Base-by-base conservation (phyloP, 2,888 invertebrate genomes). In the Sminthurides aquaticus region DNA sequence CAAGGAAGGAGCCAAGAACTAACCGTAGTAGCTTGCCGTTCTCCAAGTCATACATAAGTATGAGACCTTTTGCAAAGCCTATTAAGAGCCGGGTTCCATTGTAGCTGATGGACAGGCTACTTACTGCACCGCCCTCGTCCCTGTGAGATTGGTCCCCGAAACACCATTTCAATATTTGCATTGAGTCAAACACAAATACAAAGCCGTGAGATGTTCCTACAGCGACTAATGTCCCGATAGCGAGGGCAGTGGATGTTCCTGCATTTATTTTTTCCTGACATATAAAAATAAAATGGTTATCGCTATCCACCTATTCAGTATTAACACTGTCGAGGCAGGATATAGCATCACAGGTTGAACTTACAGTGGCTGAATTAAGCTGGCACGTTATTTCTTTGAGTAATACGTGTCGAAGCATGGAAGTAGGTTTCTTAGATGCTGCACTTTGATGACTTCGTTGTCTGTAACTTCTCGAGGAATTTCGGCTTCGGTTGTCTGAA, bases 121-220 rank as follows among this genome's bases (percentile, higher is more conserved):
- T 82, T 8, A 84, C 84, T 18, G 83, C 80, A 1, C 84, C 84
- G 57, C 82, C 80, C 54, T 87, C 84, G 57, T 82, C 81, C 73
- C 84, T 81, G 5, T 68, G 64, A 64, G 74, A 52, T 57, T 58
- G 63, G 77, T 78, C 54, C 69, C 87, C 87, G 72, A 87, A 82
- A 70, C 91, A 94, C 92, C 93, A 96, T 77, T 91, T 86, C 70
- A 96, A 80, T 11, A 89, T 89, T 80, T 96, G 95, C 52, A 90
- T 86, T 59, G 84, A 82, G 82, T 91, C 90, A 80, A 92, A 93
- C 62, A 91, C 87, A 28, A 97, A 81, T 62, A 94, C 84, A 73
- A 92, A 86, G 0, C 97, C 96, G 79, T 95, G 93, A 27, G 94
- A 92, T 29, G 95, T 97, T 48, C 97, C 97, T 29, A 96, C 85